Evolutionary conservation across 2,797 vertebrate species (phyloP).

Genomic region (Sphenopsis melanotis): DNA sequence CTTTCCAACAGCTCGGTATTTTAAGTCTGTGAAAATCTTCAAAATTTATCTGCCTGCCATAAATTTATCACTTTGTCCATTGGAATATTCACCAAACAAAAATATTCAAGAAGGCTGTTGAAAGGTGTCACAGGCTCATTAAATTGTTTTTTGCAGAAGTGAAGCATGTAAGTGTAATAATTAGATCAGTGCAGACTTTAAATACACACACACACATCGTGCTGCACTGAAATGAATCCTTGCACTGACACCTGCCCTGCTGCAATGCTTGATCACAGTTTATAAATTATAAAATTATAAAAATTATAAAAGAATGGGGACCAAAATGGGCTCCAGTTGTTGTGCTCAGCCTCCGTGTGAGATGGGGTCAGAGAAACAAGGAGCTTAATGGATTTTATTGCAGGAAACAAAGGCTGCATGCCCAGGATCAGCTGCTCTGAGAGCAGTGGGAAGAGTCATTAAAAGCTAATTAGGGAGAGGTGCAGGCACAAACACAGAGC

Average conservation of each 20-base stretch:
- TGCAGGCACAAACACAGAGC: background rate
- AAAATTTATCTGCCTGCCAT: background rate
- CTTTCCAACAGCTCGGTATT: background rate
- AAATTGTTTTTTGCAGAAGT: background rate
- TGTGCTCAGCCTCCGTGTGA: background rate
- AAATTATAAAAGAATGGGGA: background rate
- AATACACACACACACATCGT: background rate
- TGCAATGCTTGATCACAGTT: too few species aligned
- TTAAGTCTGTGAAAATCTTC: conserved; percentile 1
- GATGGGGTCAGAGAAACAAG: conserved; percentile 29
- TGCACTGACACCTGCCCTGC: conserved; percentile 3
- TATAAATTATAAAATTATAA: too few species aligned
- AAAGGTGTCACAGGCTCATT: background rate
- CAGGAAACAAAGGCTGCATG: conserved; percentile 30
- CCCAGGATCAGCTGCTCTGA: background rate
- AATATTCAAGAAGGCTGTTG: background rate
- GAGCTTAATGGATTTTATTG: conserved; percentile 57
- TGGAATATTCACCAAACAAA: background rate
- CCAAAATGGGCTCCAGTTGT: conserved; percentile 23
- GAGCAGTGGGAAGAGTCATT: conserved; percentile 42
- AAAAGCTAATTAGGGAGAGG: conserved; percentile 60
- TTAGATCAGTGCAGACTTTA: background rate
- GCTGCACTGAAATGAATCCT: background rate
- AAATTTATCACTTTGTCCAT: background rate
- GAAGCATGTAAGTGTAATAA: background rate